Percentiles rank a stretch among this genome's conserved stretches.
Conservation (phyloP, 1,140 invertebrate genomes). For the Triops cancriformis region DNA sequence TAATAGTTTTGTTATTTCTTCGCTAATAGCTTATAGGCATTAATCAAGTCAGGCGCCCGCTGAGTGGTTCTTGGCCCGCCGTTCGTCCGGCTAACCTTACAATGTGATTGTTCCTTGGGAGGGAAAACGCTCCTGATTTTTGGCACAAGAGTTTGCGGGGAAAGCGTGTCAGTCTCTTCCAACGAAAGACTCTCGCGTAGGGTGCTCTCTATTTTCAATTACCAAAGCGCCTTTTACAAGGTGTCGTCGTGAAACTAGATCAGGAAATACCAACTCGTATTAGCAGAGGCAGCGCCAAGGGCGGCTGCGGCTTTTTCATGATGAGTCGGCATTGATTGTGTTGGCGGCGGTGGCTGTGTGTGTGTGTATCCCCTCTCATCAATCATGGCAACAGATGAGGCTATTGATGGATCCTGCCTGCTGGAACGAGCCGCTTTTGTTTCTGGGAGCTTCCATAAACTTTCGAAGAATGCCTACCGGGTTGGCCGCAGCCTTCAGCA, state of each 20-base stretch:
- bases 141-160: background rate
- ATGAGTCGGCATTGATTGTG: background rate
- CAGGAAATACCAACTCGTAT: background rate
- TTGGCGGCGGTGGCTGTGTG: background rate
- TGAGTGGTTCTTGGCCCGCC: background rate
- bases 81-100: background rate
- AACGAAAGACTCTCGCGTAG: background rate
- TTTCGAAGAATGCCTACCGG: background rate
- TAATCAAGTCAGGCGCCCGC: background rate
- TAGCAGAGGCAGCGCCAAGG: background rate
- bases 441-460: background rate
- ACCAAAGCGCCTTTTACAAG: background rate
- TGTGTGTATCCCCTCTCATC: background rate
- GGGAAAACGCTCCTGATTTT: background rate
- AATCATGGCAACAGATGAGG: background rate
- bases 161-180: background rate
- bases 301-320: background rate
- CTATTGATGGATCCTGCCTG: background rate
- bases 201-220: background rate
- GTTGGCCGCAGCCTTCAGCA: background rate
- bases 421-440: slow-evolving; percentile 1
- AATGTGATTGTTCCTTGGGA: background rate
- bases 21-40: background rate
- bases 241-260: background rate
- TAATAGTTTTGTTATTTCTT: background rate